A percentile compares a stretch with the other conserved stretches of the same genome.
phyloP scores from a whole-genome alignment of 2,888 invertebrate genomes.

The Ditylenchus weischeri region DNA sequence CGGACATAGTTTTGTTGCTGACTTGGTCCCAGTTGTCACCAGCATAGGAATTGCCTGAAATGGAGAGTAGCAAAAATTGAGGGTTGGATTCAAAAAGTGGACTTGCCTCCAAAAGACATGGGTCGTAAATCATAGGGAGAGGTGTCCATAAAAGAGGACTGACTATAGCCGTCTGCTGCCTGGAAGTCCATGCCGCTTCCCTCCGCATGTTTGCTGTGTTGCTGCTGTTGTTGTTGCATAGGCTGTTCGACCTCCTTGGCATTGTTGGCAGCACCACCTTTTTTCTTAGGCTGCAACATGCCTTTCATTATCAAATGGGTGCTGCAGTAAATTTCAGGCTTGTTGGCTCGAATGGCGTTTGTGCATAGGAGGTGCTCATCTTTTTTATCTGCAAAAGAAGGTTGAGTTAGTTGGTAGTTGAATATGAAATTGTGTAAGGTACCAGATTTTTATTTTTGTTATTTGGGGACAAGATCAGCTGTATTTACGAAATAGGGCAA shows the following conservation, averaged over 20 bases:
- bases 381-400: conserved; percentile 29
- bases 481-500: too few relatives aligned
- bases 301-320: conserved; percentile 54
- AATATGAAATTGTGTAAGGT: too few relatives aligned
- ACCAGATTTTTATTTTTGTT: too few relatives aligned
- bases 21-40: conserved; percentile 9
- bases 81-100: too few relatives aligned
- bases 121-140: conserved; percentile 10
- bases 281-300: conserved; percentile 39
- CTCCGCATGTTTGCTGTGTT: background rate
- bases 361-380: conserved; percentile 38
- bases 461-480: too few relatives aligned
- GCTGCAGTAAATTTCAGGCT: conserved; percentile 39
- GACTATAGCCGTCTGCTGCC: conserved; percentile 1
- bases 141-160: conserved; percentile 10
- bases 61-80: background rate
- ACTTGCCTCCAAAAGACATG: conserved; percentile 8
- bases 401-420: too few relatives aligned
- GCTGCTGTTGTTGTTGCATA: background rate
- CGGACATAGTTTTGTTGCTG: conserved; percentile 2
- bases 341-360: conserved; percentile 44
- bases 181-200: background rate
- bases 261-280: conserved; percentile 2
- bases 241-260: background rate
- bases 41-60: conserved; percentile 7